Evolutionary conservation across 1,140 invertebrate species (phyloP).

Genomic region (Nymphalis io): DNA sequence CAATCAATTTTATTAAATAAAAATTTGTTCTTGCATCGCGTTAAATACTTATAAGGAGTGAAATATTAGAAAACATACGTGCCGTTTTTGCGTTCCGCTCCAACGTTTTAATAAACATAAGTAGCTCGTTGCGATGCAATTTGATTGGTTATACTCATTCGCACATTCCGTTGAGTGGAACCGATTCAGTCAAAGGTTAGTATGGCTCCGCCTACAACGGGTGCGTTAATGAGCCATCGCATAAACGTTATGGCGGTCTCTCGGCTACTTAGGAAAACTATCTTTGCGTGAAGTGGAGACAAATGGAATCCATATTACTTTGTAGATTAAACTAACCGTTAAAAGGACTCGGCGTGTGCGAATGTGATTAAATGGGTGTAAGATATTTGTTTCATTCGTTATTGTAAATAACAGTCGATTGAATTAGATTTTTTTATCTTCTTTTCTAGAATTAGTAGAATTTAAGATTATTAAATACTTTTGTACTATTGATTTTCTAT

Average conservation of each 20-base stretch:
- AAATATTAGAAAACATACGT: neutral
- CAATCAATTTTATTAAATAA: no score
- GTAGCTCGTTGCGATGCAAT: neutral
- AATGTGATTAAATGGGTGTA: no score
- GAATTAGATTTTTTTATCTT: no score
- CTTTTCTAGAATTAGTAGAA: no score
- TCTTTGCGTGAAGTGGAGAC: neutral
- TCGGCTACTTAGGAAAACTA: slow-evolving; percentile 6
- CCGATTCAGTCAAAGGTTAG: slow-evolving; percentile 8
- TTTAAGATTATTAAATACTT: no score
- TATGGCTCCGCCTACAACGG: neutral
- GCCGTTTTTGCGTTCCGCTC: neutral
- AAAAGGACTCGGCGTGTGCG: no score
- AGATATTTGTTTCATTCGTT: no score
- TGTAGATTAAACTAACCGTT: neutral
- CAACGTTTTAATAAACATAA: neutral
- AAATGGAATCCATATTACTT: slow-evolving; percentile 8
- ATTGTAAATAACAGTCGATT: no score
- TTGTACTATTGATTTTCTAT: no score
- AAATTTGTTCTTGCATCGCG: neutral
- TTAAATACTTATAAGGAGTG: neutral
- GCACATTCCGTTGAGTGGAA: neutral
- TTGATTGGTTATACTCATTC: slow-evolving; percentile 4
- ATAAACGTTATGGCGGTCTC: neutral
- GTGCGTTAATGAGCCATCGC: slow-evolving; percentile 5